phyloP scores from a whole-genome alignment of 2,888 invertebrate species.

The Machimus rusticus region DNA sequence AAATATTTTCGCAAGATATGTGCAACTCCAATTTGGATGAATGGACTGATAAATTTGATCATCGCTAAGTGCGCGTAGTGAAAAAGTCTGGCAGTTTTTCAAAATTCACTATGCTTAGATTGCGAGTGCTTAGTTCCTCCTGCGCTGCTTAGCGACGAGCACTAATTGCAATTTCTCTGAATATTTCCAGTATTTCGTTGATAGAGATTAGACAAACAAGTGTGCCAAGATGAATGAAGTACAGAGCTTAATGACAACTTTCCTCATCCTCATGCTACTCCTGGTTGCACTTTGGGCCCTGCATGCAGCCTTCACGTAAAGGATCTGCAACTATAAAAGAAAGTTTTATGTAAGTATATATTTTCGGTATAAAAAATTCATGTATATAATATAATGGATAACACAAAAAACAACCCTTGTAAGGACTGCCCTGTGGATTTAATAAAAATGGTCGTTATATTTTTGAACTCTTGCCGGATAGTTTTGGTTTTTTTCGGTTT shows the following conservation, averaged over 20 bases:
- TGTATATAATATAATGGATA: no score
- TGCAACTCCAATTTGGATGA: background rate
- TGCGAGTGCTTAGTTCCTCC: background rate
- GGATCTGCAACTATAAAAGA: background rate
- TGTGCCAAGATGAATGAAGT: constrained; percentile 30
- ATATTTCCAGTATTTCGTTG: background rate
- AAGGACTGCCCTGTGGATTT: background rate
- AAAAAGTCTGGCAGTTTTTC: background rate
- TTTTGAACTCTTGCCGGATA: background rate
- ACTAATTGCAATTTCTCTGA: background rate
- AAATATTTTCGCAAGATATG: background rate
- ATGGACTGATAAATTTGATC: background rate
- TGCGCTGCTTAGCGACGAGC: background rate
- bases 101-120: background rate
- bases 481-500: background rate
- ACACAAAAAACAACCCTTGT: background rate
- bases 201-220: background rate
- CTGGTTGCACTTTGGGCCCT: background rate
- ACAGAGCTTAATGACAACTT: constrained; percentile 22
- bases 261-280: constrained; percentile 5
- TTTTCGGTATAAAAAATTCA: no score
- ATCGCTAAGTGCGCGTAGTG: background rate
- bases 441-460: background rate
- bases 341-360: background rate
- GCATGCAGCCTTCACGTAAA: constrained; percentile 1